These are phyloP conservation scores for Danaus plexippus DNA, from an alignment of 1,140 invertebrate genomes.

Conservation along the genomic window DNA sequence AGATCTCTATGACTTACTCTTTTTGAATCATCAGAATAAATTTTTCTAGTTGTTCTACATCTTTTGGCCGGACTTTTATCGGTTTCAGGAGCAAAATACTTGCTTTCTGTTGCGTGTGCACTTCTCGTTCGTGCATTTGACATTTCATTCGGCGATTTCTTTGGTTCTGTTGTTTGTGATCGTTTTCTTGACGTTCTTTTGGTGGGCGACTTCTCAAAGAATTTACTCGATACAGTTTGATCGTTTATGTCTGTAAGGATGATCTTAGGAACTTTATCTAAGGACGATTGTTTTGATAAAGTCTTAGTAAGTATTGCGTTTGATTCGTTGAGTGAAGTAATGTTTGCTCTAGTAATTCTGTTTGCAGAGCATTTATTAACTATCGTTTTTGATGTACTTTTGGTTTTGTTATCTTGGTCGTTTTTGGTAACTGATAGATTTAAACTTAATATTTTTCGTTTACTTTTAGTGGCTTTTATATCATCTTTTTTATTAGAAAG, in stretches of 20 bases:
- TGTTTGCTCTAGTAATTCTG: too few species aligned
- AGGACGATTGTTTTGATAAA: constrained; percentile 10
- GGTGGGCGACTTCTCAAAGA: constrained; percentile 33
- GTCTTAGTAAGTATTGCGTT: constrained; percentile 1
- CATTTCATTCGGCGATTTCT: constrained; percentile 9
- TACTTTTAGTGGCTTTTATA: constrained; percentile 1
- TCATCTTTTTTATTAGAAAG: constrained; percentile 1
- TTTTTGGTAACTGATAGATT: constrained; percentile 7
- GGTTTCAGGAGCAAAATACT: constrained; percentile 42
- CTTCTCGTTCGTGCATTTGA: constrained; percentile 43
- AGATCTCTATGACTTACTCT: constrained; percentile 59
- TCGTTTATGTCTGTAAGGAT: constrained; percentile 36
- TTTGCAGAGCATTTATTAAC: constrained; percentile 5
- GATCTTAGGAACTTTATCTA: constrained; percentile 33
- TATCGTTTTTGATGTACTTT: constrained; percentile 9
- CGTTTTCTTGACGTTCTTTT: constrained; percentile 38
- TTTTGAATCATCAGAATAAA: constrained; percentile 29
- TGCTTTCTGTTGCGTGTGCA: constrained; percentile 36
- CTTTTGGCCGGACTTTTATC: constrained; percentile 16
- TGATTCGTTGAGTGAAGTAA: background rate
- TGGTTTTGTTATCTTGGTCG: background rate
- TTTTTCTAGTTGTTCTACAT: constrained; percentile 19
- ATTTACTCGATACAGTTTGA: constrained; percentile 40
- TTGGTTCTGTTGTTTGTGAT: constrained; percentile 37
- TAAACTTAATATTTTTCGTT: constrained; percentile 16